Evolutionary conservation across 2,113 vertebrate species (phyloP).

Genomic region (Laticauda colubrina): DNA sequence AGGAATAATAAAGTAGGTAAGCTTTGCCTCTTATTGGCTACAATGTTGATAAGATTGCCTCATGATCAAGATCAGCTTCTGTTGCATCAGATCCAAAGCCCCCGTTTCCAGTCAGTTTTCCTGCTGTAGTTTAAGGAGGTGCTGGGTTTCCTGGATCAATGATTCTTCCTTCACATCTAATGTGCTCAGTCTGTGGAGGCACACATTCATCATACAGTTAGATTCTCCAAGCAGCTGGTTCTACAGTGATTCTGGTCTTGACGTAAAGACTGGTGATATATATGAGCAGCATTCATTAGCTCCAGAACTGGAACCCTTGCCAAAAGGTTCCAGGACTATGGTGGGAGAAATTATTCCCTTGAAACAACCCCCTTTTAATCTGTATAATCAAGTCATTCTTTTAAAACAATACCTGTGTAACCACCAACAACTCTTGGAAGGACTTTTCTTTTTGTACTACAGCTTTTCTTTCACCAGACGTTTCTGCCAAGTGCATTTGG

Average conservation of each 20-base stretch:
- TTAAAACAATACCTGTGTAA: conserved; percentile 22
- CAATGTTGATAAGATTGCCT: background rate
- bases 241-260: background rate
- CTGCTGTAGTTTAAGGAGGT: background rate
- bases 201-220: background rate
- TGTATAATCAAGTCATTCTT: conserved; percentile 12
- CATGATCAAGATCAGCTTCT: background rate
- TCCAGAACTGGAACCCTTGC: background rate
- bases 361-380: background rate
- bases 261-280: conserved; percentile 1
- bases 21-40: background rate
- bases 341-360: background rate
- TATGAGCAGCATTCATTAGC: background rate
- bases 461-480: conserved; percentile 75
- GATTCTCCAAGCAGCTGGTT: background rate
- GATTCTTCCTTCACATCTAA: background rate
- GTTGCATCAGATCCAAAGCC: background rate
- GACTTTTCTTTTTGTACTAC: conserved; percentile 80
- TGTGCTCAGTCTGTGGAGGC: background rate
- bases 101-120: background rate
- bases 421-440: conserved; percentile 71
- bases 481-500: conserved; percentile 79
- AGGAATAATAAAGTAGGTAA: background rate
- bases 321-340: background rate
- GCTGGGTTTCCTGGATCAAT: background rate